phyloP scores from a whole-genome alignment of 2,888 invertebrate species.

The Petrolisthes manimaculis region DNA sequence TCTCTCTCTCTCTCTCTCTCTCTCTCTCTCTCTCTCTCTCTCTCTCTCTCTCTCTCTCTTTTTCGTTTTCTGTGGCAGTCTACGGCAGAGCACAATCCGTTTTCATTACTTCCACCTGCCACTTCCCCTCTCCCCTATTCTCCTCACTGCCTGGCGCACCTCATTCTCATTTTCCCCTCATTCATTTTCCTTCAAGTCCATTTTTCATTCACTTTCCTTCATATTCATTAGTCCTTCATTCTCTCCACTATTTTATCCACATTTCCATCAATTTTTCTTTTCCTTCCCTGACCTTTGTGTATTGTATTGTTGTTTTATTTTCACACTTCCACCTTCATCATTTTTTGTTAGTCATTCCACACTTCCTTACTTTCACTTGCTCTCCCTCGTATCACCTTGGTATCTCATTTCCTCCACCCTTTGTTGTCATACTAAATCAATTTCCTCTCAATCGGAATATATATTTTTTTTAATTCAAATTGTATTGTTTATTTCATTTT shows the following conservation, averaged over 20 bases:
- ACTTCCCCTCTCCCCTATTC: slow-evolving; percentile 32
- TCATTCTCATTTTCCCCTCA: slow-evolving; percentile 6
- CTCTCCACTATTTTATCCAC: not conserved
- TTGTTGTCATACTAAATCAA: too few species aligned
- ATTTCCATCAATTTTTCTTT: not conserved
- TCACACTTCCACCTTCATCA: not conserved
- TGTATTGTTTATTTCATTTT: too few species aligned
- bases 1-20: not conserved
- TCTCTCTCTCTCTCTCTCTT: slow-evolving; percentile 31
- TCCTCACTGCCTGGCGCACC: not conserved
- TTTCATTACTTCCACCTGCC: slow-evolving; percentile 20
- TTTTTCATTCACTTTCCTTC: not conserved
- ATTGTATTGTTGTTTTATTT: not conserved
- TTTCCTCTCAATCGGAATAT: too few species aligned
- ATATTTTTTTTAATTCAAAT: too few species aligned
- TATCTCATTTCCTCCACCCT: too few species aligned
- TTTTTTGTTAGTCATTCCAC: too few species aligned
- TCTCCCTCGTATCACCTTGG: too few species aligned
- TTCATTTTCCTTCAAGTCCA: not conserved
- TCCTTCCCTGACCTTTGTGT: not conserved
- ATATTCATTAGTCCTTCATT: not conserved
- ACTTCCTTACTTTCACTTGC: too few species aligned
- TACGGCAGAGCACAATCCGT: too few species aligned
- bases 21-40: slow-evolving; percentile 27
- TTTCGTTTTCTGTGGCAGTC: slow-evolving; percentile 38